Evolutionary conservation across 92 coral and sea anemone species (phyloP), one percentile per base, ranked within the genome.

Genomic region (Heteractis magnifica): DNA sequence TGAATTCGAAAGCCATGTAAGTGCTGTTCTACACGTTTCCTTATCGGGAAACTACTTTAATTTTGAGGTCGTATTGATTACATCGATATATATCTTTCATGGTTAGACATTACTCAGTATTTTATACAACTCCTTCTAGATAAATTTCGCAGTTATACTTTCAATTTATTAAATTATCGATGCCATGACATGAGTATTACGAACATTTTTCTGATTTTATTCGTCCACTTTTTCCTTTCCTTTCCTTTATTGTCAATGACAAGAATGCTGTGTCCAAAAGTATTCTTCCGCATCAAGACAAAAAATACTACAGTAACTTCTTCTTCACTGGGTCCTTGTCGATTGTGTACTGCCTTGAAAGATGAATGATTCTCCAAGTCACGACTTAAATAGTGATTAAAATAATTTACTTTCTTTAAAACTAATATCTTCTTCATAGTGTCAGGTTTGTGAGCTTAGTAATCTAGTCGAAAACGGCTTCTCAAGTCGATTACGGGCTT

Each of bases 351-450:
- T 53, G 58, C 19, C 71, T 68, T 68, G 20, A 20, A 16, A 3
- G 49, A 4, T 68, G 49, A 20, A 20, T 8, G 4, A 5, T 41
- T 21, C 73, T 21, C 5, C 21, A 44, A 68, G 49, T 68, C 49
- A 7, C 4, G 49, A 68, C 48, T 68, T 64, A 18, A n/a, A 68
- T 68, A 68, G 10, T 21, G 41, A 23, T 68, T 26, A 20, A 20
- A 68, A 10, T 68, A 68, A n/a, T 26, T 20, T n/a, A 68, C 73
- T 68, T 68, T 68, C 4, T 68, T 68, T 68, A 68, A 68, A 68
- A 68, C 73, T 68, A 68, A 68, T 26, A 53, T 12, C 9, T 68
- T 68, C 10, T 4, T 68, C 21, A 18, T 64, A 20, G 9, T 18
- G 23, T 34, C 44, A 34, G 44, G 44, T 62, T 62, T 59, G 15